Conservation (phyloP, 2,113 vertebrate species). For the Limnothrissa miodon region DNA sequence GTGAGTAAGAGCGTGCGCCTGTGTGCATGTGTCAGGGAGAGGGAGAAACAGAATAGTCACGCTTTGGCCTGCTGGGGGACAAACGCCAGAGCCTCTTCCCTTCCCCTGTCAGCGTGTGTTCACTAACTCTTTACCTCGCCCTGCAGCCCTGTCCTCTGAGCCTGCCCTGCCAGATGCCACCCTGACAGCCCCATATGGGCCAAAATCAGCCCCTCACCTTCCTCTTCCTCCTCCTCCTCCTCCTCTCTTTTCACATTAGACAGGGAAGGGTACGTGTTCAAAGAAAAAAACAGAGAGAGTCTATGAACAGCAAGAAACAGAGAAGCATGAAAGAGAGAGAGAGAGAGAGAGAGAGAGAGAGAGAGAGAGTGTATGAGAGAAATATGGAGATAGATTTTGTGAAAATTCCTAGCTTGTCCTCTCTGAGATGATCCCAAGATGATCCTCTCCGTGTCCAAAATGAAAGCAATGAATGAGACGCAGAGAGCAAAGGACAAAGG, state of each 20-base stretch:
- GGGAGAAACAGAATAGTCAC: not conserved
- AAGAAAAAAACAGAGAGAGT: not conserved
- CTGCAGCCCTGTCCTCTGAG: slow-evolving; percentile 17
- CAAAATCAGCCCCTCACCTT: slow-evolving; percentile 26
- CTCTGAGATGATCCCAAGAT: not conserved
- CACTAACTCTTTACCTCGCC: not conserved
- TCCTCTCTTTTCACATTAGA: not conserved
- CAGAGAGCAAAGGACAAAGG: not conserved
- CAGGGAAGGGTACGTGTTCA: not conserved
- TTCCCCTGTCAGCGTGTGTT: not conserved
- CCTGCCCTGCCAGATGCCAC: slow-evolving; percentile 27
- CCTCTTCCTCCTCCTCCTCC: not conserved
- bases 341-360: not conserved
- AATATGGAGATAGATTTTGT: not conserved
- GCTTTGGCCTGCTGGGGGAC: not conserved
- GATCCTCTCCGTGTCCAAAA: not conserved
- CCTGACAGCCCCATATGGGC: slow-evolving; percentile 49
- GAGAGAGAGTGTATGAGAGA: not conserved
- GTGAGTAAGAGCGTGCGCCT: not conserved
- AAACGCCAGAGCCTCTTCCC: not conserved
- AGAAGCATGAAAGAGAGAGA: not conserved
- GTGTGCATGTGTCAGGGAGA: not conserved
- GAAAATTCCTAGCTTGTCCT: not conserved
- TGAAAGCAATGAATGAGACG: not conserved
- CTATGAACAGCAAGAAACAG: not conserved